These are phyloP conservation scores for Thymelicus lineola DNA, from an alignment of 2,888 invertebrate species.

Conservation along the genomic window DNA sequence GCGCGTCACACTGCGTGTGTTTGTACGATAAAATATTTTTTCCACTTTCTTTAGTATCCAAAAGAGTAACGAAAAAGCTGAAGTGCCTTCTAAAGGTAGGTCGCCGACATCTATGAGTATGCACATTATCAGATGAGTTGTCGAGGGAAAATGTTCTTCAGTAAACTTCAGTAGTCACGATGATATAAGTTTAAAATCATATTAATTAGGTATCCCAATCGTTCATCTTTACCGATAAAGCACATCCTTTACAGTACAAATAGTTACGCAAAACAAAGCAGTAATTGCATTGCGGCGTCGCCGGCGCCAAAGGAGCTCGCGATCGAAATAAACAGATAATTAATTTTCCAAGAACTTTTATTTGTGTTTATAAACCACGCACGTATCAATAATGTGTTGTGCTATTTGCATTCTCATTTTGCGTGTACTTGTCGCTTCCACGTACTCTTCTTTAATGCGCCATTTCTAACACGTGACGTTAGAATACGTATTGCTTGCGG, in stretches of 20 bases:
- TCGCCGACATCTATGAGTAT: too few relatives aligned
- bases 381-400: slow-evolving; percentile 42
- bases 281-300: slow-evolving; percentile 47
- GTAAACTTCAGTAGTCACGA: too few relatives aligned
- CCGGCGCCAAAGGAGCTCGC: slow-evolving; percentile 48
- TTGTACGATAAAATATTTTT: background rate
- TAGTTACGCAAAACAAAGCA: slow-evolving; percentile 49
- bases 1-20: background rate
- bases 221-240: background rate
- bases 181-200: too few relatives aligned
- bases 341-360: slow-evolving; percentile 65
- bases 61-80: too few relatives aligned
- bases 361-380: slow-evolving; percentile 59
- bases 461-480: slow-evolving; percentile 2
- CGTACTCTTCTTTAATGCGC: slow-evolving; percentile 19
- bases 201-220: too few relatives aligned
- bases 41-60: too few relatives aligned
- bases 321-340: slow-evolving; percentile 55
- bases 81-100: too few relatives aligned
- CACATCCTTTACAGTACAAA: slow-evolving; percentile 37
- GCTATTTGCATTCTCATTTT: slow-evolving; percentile 30
- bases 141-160: too few relatives aligned
- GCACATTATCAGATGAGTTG: too few relatives aligned
- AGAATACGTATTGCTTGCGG: background rate
- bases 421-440: slow-evolving; percentile 16